Percentiles rank a stretch among this genome's conserved stretches.
phyloP scores from a whole-genome alignment of 2,113 vertebrate genomes.

The Panthera uncia region DNA sequence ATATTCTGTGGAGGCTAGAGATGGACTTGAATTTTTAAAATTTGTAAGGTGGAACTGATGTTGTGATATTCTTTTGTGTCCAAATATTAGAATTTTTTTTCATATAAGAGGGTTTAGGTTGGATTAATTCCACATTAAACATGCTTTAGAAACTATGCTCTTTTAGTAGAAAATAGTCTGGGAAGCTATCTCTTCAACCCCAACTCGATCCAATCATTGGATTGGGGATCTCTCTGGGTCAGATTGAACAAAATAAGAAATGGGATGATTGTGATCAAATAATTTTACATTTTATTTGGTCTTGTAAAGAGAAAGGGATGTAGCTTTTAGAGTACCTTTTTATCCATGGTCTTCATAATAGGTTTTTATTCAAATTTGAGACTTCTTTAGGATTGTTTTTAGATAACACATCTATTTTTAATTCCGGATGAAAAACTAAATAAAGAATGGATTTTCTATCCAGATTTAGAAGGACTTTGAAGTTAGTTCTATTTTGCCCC shows the following conservation, averaged over 20 bases:
- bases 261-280: background rate
- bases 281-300: background rate
- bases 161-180: background rate
- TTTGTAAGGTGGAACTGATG: background rate
- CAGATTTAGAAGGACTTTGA: background rate
- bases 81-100: background rate
- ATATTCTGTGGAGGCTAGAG: background rate
- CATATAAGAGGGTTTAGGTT: background rate
- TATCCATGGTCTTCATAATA: background rate
- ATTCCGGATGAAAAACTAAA: background rate
- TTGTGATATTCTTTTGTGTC: background rate
- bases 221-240: background rate
- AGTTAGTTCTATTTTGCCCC: background rate
- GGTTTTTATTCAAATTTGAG: background rate
- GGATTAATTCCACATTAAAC: background rate
- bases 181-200: background rate
- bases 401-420: background rate
- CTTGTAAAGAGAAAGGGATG: background rate
- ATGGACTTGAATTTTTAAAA: background rate
- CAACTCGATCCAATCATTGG: background rate
- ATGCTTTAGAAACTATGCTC: background rate
- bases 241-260: background rate
- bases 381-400: background rate
- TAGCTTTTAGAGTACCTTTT: background rate
- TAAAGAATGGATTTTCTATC: background rate